phyloP scores from a whole-genome alignment of 2,888 invertebrate species.

The Drosophila recens region DNA sequence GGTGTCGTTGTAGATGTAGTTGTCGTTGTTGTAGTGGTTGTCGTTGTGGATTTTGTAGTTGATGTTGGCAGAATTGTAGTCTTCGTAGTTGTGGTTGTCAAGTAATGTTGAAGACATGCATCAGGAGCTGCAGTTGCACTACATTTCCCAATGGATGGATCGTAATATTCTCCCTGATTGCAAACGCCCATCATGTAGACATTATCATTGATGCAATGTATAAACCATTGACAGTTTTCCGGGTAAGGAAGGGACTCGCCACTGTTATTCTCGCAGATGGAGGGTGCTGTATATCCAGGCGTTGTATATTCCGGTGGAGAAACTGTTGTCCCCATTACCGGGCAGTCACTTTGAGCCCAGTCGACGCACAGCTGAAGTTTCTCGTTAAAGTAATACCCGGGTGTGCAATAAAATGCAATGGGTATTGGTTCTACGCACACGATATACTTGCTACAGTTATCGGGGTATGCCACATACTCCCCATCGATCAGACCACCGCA shows the following conservation, averaged over 20 bases:
- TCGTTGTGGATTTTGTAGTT: not conserved
- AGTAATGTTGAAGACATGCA: slow-evolving; percentile 43
- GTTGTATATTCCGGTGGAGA: slow-evolving; percentile 32
- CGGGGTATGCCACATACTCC: slow-evolving; percentile 68
- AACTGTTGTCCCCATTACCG: slow-evolving; percentile 72
- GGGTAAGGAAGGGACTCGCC: slow-evolving; percentile 44
- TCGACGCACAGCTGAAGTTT: slow-evolving; percentile 63
- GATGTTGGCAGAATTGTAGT: not conserved
- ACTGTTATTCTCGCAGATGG: slow-evolving; percentile 25
- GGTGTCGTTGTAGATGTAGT: slow-evolving; percentile 10
- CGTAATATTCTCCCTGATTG: slow-evolving; percentile 82
- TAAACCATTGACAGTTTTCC: slow-evolving; percentile 62
- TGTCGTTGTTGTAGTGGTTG: not conserved
- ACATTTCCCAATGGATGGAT: slow-evolving; percentile 53
- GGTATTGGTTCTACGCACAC: slow-evolving; percentile 71
- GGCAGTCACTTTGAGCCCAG: slow-evolving; percentile 70
- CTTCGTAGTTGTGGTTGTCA: slow-evolving; percentile 16
- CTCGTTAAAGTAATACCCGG: slow-evolving; percentile 85
- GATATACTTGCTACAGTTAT: slow-evolving; percentile 73
- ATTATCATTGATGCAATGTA: slow-evolving; percentile 59
- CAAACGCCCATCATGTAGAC: slow-evolving; percentile 86
- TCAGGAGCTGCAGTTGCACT: slow-evolving; percentile 40
- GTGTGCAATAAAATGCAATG: slow-evolving; percentile 86
- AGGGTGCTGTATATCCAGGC: slow-evolving; percentile 24
- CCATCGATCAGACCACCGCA: slow-evolving; percentile 53